Evolutionary conservation across 2,797 vertebrate genomes (phyloP).

Genomic region (Cyprinella venusta): DNA sequence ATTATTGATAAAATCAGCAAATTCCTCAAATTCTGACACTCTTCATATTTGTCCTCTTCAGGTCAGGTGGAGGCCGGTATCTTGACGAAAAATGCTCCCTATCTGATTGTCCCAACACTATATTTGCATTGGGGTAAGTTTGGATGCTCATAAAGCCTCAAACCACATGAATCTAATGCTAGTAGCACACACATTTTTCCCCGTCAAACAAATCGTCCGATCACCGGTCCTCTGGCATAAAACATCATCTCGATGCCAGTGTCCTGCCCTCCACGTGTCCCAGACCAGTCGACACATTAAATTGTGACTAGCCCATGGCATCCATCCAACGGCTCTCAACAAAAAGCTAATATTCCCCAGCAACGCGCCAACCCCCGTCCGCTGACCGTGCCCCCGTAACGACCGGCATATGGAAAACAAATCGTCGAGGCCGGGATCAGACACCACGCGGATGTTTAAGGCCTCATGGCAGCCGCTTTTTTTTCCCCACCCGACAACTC

Average conservation of each 20-base stretch:
- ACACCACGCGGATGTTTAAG: slow-evolving; percentile 59
- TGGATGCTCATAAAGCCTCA: background rate
- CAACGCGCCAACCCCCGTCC: slow-evolving; percentile 67
- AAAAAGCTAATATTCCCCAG: slow-evolving; percentile 75
- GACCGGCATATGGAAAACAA: slow-evolving; percentile 71
- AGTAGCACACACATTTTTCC: background rate
- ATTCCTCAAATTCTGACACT: background rate
- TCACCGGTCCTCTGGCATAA: slow-evolving; percentile 48
- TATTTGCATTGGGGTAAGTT: background rate
- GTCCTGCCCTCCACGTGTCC: slow-evolving; percentile 63
- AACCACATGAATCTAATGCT: background rate
- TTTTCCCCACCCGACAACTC: slow-evolving; percentile 66
- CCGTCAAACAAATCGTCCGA: background rate
- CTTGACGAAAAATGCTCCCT: background rate
- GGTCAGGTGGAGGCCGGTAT: background rate
- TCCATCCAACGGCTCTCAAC: slow-evolving; percentile 66
- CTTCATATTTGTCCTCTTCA: slow-evolving; percentile 19
- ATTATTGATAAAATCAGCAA: no score
- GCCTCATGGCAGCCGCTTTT: slow-evolving; percentile 63
- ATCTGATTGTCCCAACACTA: background rate
- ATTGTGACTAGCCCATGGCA: slow-evolving; percentile 70
- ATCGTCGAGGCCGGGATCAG: slow-evolving; percentile 59
- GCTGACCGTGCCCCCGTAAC: slow-evolving; percentile 64
- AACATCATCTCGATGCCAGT: slow-evolving; percentile 55
- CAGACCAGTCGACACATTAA: slow-evolving; percentile 69